Conservation (phyloP, 1,140 invertebrate genomes). For the Heliothis virescens region DNA sequence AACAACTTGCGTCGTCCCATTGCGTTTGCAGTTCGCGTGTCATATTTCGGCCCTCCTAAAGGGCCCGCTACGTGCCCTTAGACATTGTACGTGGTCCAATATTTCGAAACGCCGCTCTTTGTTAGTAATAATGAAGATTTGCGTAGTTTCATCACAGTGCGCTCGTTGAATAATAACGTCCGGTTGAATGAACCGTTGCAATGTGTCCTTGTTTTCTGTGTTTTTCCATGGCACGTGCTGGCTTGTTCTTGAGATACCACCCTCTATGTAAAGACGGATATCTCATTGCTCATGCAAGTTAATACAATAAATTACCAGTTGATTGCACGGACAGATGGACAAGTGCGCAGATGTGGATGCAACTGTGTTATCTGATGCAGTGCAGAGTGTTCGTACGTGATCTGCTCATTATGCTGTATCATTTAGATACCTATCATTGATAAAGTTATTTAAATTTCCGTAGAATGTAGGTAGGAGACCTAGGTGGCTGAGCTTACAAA, state of each 20-base stretch:
- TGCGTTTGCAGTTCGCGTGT: conserved; percentile 44
- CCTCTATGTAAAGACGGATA: conserved; percentile 54
- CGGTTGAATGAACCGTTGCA: conserved; percentile 86
- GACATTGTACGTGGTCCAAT: conserved; percentile 66
- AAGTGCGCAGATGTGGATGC: conserved; percentile 58
- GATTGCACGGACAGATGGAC: conserved; percentile 53
- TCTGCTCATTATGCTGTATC: conserved; percentile 12
- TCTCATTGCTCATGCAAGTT: conserved; percentile 63
- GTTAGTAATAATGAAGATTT: conserved; percentile 85
- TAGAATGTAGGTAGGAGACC: no score
- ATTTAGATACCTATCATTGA: conserved; percentile 19
- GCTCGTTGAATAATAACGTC: conserved; percentile 84
- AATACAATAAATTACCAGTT: conserved; percentile 64
- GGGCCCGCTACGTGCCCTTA: conserved; percentile 64
- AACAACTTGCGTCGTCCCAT: conserved; percentile 26
- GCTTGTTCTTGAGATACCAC: conserved; percentile 41
- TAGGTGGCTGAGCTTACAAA: no score
- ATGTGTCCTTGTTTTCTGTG: conserved; percentile 85
- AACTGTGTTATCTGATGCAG: conserved; percentile 25
- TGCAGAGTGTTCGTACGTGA: conserved; percentile 13
- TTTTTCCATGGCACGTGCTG: conserved; percentile 81
- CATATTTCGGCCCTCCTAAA: conserved; percentile 62
- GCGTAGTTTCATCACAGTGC: conserved; percentile 83
- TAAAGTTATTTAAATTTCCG: background rate
- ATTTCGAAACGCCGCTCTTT: conserved; percentile 80